phyloP scores from a whole-genome alignment of 2,113 vertebrate species.

The Calyptommatus sinebrachiatus region DNA sequence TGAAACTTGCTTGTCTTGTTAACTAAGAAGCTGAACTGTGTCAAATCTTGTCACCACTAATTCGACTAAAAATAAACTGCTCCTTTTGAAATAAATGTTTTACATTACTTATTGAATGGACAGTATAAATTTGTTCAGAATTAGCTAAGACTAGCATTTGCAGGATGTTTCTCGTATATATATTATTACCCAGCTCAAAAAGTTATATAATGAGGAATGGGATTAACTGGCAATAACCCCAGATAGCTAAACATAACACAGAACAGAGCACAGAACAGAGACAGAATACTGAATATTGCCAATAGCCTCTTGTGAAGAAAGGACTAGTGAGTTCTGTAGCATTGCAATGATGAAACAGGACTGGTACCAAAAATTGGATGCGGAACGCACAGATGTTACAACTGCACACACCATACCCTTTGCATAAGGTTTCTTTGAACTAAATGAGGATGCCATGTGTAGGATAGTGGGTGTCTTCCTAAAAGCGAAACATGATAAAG shows the following conservation, averaged over 20 bases:
- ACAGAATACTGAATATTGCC: rapidly evolving
- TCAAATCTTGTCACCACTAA: not conserved
- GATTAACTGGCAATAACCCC: not conserved
- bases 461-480: no score
- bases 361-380: not conserved
- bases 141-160: not conserved
- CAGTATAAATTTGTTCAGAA: not conserved
- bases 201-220: rapidly evolving
- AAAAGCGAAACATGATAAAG: no score
- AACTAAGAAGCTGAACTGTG: not conserved
- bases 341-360: not conserved
- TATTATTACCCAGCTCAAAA: not conserved
- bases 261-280: not conserved
- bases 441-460: no score
- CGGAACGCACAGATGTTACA: not conserved
- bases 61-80: not conserved
- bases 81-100: not conserved
- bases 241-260: not conserved
- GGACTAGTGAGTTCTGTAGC: not conserved
- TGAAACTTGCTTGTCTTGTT: not conserved
- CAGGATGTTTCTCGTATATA: not conserved
- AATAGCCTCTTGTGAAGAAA: not conserved
- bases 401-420: not conserved
- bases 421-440: not conserved
- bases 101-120: not conserved